Evolutionary conservation across 2,797 vertebrate species (phyloP).

Genomic region (Pseudopleuronectes americanus): DNA sequence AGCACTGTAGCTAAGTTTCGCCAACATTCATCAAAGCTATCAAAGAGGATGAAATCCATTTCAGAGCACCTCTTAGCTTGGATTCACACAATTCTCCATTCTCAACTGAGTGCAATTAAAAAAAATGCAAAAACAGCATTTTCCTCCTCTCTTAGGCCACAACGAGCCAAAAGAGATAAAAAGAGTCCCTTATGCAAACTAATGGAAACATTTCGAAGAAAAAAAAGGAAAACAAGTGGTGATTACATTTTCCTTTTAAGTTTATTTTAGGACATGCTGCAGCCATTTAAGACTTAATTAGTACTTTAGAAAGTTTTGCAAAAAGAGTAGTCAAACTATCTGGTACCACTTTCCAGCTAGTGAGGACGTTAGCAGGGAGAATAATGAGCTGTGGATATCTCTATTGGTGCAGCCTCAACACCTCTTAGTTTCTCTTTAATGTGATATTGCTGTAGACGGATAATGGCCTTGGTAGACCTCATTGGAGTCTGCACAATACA

Average conservation of each 20-base stretch:
- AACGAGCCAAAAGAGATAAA: conserved; percentile 25
- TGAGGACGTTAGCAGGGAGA: conserved; percentile 39
- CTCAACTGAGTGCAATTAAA: conserved; percentile 39
- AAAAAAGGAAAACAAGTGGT: conserved; percentile 41
- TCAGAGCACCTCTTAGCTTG: conserved; percentile 17
- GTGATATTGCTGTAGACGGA: conserved; percentile 32
- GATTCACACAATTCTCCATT: conserved; percentile 32
- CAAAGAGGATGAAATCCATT: conserved; percentile 43
- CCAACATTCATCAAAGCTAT: conserved; percentile 60
- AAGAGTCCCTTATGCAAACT: conserved; percentile 17
- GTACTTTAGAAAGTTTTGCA: conserved; percentile 43
- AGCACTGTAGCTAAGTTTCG: conserved; percentile 29
- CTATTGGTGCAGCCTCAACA: conserved; percentile 25
- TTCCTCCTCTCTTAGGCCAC: conserved; percentile 21
- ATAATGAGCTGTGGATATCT: conserved; percentile 47
- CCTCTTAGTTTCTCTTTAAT: conserved; percentile 37
- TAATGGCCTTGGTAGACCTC: conserved; percentile 29
- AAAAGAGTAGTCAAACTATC: conserved; percentile 36
- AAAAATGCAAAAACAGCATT: conserved; percentile 53
- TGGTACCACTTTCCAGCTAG: conserved; percentile 23
- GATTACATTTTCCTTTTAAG: conserved; percentile 42
- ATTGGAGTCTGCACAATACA: conserved; percentile 29
- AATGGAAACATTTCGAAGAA: conserved; percentile 38
- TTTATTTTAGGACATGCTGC: conserved; percentile 21
- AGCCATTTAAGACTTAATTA: conserved; percentile 51